These are phyloP conservation scores for Cetoscarus ocellatus DNA, from an alignment of 2,797 vertebrate species.

Conservation along the genomic window DNA sequence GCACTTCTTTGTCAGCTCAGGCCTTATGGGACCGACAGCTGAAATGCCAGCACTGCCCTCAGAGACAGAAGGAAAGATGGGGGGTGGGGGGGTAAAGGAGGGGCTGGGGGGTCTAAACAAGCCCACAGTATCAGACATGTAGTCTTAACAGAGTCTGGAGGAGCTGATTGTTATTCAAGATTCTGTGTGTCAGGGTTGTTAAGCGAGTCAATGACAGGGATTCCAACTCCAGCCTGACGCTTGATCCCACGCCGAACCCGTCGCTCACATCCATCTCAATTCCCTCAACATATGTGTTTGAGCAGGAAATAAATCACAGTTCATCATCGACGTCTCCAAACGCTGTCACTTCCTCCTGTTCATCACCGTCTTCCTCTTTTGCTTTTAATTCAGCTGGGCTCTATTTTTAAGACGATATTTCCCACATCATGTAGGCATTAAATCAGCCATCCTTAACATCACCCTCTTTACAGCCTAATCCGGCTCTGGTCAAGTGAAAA, in stretches of 20 bases:
- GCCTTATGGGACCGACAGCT: constrained; percentile 77
- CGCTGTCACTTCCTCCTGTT: constrained; percentile 64
- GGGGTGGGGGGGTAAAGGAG: constrained; percentile 12
- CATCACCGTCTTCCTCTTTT: constrained; percentile 58
- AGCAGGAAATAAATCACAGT: constrained; percentile 83
- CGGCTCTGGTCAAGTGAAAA: constrained; percentile 59
- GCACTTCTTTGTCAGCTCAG: constrained; percentile 74
- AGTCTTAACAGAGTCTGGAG: constrained; percentile 78
- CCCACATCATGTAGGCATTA: constrained; percentile 56
- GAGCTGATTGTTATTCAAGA: constrained; percentile 83
- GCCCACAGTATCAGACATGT: constrained; percentile 73
- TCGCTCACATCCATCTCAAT: constrained; percentile 72
- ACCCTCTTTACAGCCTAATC: constrained; percentile 64
- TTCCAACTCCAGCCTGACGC: constrained; percentile 63
- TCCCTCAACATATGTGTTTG: constrained; percentile 83
- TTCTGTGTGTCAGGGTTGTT: constrained; percentile 82
- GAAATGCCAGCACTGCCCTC: constrained; percentile 83
- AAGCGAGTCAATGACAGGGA: constrained; percentile 75
- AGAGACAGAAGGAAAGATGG: constrained; percentile 66
- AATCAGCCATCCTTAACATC: constrained; percentile 71
- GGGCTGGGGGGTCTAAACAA: constrained; percentile 63
- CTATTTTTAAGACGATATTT: constrained; percentile 41
- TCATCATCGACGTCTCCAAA: constrained; percentile 80
- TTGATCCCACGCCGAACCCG: constrained; percentile 52
- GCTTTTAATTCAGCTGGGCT: constrained; percentile 38